phyloP scores from a whole-genome alignment of 1,140 invertebrate genomes.

The Olivierus martensii region DNA sequence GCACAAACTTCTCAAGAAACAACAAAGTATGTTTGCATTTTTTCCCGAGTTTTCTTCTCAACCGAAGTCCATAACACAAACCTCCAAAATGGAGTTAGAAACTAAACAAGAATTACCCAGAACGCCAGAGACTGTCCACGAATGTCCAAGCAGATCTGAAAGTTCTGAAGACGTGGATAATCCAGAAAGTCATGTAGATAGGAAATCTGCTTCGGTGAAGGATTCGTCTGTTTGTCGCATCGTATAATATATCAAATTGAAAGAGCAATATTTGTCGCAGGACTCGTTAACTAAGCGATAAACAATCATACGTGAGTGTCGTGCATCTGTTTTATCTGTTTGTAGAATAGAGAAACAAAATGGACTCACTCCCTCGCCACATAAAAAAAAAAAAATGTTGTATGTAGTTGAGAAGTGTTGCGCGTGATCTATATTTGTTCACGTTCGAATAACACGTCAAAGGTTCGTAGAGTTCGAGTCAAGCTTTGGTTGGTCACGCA shows the following conservation, averaged over 20 bases:
- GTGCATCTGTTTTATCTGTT: no score
- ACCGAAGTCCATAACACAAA: background rate
- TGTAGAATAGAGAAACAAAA: no score
- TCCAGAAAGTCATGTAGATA: background rate
- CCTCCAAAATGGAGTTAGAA: background rate
- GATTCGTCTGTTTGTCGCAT: constrained; percentile 10
- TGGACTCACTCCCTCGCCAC: no score
- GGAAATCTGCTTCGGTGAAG: constrained; percentile 4
- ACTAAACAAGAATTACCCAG: constrained; percentile 1
- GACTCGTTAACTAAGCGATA: no score
- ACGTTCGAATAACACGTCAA: no score
- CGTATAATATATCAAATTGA: background rate
- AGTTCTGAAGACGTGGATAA: background rate
- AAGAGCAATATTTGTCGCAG: no score
- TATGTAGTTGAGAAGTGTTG: no score
- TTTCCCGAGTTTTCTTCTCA: constrained; percentile 12
- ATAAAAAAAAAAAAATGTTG: no score
- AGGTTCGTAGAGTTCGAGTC: no score
- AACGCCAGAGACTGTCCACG: constrained; percentile 1
- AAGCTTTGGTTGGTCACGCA: no score
- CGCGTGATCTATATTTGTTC: no score
- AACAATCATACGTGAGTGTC: no score
- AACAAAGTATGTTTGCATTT: constrained; percentile 24
- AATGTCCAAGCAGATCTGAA: constrained; percentile 1
- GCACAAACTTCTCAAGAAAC: constrained; percentile 25